Base-by-base conservation (phyloP, 2,888 invertebrate genomes). In the Adelphocoris suturalis region DNA sequence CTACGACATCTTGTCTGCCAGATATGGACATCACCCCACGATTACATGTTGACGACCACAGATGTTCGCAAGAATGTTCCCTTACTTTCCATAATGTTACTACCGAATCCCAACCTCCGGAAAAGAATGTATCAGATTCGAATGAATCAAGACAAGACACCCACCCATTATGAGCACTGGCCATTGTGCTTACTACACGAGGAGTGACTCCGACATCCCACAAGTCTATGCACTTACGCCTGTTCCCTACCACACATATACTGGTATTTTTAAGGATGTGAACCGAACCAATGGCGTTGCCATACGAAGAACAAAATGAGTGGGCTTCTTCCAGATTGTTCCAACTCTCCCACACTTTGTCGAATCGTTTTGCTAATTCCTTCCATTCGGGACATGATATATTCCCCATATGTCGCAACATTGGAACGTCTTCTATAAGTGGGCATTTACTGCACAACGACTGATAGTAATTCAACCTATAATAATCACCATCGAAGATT, bases 21-120 rank as follows among this genome's bases (percentile, higher is more conserved):
- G 82, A 48, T 19, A 81, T 19, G 14, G 82, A 52, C 82, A 82
- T 82, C 9, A 82, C 55, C 4, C 52, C 82, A 11, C 55, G 82
- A 1, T 14, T 16, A 52, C 52, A 47, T 0, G 19, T 52, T 4
- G 27, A 48, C 0, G 82, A 82, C 82, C 82, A 82, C 4, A 82
- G 9, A 19, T 37, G 47, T 23, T 82, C 37, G 48, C 81, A 81
- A 12, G 81, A 81, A 19, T 46, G 48, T 19, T 81, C 81, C 12
- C 47, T 46, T 16, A 81, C 28, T 48, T 81, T 46, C 81, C 81
- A 81, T 7, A 47, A n/a, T 4, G 46, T 81, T 13, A 48, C 48
- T 5, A 52, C 48, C 0, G 82, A 82, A 47, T 82, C 82, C 52
- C 52, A 82, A 52, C 82, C 82, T 14, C 82, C 82, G 5, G 82